Evolutionary conservation across 2,113 vertebrate species (phyloP).

Genomic region (Glaucidium brasilianum): DNA sequence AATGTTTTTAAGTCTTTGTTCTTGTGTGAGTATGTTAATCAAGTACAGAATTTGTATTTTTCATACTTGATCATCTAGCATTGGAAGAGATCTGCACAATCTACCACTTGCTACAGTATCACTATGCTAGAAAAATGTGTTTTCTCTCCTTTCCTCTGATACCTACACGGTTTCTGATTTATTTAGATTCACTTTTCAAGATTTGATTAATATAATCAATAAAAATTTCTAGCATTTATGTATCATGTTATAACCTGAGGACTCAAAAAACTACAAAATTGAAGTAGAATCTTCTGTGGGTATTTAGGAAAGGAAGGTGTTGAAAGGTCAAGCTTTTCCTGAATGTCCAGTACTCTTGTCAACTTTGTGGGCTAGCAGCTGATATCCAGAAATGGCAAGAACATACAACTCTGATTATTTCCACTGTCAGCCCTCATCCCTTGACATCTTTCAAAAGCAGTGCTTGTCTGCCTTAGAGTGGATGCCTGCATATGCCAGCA

Average conservation of each 20-base stretch:
- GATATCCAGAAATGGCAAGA: background rate
- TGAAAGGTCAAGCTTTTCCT: background rate
- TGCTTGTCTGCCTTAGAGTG: background rate
- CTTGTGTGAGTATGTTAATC: background rate
- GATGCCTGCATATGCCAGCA: background rate
- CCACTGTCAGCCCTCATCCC: background rate
- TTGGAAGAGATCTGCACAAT: background rate
- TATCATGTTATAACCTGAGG: background rate
- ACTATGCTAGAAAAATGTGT: background rate
- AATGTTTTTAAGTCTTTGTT: no score
- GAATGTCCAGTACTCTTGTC: background rate
- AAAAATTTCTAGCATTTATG: accelerated
- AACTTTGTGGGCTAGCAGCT: background rate
- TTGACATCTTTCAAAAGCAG: background rate
- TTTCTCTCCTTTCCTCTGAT: background rate
- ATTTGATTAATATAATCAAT: background rate
- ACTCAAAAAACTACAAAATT: background rate
- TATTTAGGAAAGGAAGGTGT: background rate
- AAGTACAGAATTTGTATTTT: background rate
- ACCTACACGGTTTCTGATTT: background rate
- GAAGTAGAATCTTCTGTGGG: background rate
- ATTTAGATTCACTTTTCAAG: background rate
- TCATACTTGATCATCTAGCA: background rate
- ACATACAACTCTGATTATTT: background rate
- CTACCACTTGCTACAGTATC: background rate